Conservation (phyloP, 2,888 invertebrate genomes). For the Cremastobaeus sp. region DNA sequence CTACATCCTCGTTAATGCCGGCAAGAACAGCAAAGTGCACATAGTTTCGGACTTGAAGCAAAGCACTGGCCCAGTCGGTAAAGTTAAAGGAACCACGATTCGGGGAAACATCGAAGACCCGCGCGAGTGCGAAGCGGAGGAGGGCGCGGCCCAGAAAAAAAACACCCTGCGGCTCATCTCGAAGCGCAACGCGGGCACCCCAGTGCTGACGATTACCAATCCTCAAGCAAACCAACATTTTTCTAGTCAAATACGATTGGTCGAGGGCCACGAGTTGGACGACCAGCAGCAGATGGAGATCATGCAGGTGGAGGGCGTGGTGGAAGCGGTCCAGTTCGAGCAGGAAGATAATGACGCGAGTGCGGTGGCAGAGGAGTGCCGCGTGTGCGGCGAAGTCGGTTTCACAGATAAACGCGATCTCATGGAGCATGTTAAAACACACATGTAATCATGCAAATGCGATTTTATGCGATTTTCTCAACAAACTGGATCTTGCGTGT, state of each 20-base stretch:
- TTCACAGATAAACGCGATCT: constrained; percentile 74
- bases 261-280: constrained; percentile 49
- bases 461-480: constrained; percentile 7
- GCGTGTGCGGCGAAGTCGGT: constrained; percentile 74
- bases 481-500: constrained; percentile 10
- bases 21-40: constrained; percentile 41
- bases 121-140: constrained; percentile 54
- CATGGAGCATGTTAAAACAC: constrained; percentile 76
- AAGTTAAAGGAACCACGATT: constrained; percentile 53
- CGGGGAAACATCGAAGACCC: constrained; percentile 63
- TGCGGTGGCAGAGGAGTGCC: constrained; percentile 70
- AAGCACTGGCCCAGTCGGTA: neutral
- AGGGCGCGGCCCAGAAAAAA: constrained; percentile 12
- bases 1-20: constrained; percentile 35
- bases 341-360: constrained; percentile 59
- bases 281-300: constrained; percentile 30
- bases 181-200: constrained; percentile 70
- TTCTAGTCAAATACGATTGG: constrained; percentile 69
- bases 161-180: constrained; percentile 74
- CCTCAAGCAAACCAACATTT: constrained; percentile 69
- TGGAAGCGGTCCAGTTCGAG: constrained; percentile 59
- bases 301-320: constrained; percentile 62
- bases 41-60: constrained; percentile 40
- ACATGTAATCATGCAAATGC: constrained; percentile 72
- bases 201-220: constrained; percentile 72